These are phyloP conservation scores for Pangasius krempfi DNA, from an alignment of 2,797 vertebrate species.

Conservation along the genomic window DNA sequence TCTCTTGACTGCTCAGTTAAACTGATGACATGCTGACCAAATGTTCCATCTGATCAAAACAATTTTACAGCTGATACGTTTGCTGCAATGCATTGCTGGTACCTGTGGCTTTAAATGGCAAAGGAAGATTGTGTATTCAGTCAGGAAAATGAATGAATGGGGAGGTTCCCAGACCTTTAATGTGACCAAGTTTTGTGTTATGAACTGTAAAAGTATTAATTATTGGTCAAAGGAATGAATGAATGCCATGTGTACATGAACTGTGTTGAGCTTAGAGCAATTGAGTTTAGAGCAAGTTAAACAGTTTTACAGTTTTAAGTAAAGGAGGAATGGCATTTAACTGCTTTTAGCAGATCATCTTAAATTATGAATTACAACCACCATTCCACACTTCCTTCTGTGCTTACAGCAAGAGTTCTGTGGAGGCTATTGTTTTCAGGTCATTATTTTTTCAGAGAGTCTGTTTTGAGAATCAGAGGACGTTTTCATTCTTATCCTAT, in stretches of 20 bases:
- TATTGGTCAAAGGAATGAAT: neutral
- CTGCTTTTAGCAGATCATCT: neutral
- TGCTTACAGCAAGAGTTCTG: neutral
- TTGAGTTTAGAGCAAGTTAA: neutral
- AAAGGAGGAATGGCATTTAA: neutral
- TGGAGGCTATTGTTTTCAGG: neutral
- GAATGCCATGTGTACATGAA: neutral
- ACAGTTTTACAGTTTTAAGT: neutral
- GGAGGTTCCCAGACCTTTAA: neutral
- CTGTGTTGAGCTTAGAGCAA: neutral
- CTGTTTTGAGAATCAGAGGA: neutral
- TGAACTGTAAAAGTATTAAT: slow-evolving; percentile 3
- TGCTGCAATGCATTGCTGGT: neutral
- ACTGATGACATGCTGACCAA: neutral
- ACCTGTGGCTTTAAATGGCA: neutral
- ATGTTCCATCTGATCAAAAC: neutral
- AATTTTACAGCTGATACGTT: neutral
- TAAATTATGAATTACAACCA: neutral
- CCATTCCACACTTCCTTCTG: neutral
- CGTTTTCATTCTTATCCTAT: neutral
- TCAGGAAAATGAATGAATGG: neutral
- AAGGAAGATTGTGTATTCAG: neutral
- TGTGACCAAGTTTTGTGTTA: neutral
- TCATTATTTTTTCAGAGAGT: neutral
- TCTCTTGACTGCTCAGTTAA: neutral